Evolutionary conservation across 2,888 invertebrate genomes (phyloP).

Genomic region (Gnatocerus cornutus): DNA sequence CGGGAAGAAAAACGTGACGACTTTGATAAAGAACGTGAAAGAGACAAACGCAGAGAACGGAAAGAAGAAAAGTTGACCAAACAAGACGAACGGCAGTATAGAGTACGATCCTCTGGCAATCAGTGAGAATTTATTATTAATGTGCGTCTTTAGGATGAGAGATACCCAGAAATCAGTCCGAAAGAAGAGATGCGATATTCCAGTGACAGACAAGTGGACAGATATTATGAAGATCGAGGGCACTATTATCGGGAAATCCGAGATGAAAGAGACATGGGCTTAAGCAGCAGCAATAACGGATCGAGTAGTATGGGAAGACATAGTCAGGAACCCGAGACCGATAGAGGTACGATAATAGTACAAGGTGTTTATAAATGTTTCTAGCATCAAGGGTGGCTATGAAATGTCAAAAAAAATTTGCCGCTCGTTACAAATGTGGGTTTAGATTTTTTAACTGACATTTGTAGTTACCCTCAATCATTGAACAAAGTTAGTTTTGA

Average conservation of each 20-base stretch:
- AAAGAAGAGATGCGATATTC: conserved; percentile 70
- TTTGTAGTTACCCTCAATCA: too few species aligned
- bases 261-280: conserved; percentile 74
- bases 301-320: conserved; percentile 71
- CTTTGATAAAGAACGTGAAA: conserved; percentile 78
- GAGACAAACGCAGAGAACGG: conserved; percentile 75
- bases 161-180: conserved; percentile 70
- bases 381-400: too few species aligned
- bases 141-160: conserved; percentile 70
- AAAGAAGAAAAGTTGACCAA: conserved; percentile 70
- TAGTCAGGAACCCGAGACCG: conserved; percentile 76
- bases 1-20: conserved; percentile 75
- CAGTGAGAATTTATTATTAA: not conserved
- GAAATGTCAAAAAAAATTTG: too few species aligned
- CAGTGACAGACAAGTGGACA: conserved; percentile 72
- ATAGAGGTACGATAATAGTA: conserved; percentile 78
- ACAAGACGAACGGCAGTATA: conserved; percentile 67
- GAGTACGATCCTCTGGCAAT: conserved; percentile 44
- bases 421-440: too few species aligned
- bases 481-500: too few species aligned
- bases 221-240: conserved; percentile 70
- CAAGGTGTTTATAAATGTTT: too few species aligned
- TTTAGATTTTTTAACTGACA: too few species aligned
- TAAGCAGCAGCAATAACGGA: conserved; percentile 72
- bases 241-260: conserved; percentile 67